These are phyloP conservation scores for Meiosimyza decipiens DNA, from an alignment of 2,888 invertebrate genomes.

Conservation along the genomic window DNA sequence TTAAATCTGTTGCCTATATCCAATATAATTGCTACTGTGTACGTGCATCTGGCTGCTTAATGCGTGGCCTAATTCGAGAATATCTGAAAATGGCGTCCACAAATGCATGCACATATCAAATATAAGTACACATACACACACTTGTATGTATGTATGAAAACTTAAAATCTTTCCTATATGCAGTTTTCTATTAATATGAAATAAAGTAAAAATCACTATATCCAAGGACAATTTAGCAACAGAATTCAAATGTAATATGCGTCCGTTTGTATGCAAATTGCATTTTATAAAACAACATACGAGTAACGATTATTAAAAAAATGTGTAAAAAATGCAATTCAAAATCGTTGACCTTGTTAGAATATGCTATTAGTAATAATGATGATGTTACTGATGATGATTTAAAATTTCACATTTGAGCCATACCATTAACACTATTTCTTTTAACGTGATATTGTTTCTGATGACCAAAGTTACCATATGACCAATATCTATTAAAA, in stretches of 20 bases:
- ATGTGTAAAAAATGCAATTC: too few species aligned
- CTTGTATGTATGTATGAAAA: neutral
- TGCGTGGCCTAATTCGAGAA: neutral
- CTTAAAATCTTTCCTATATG: neutral
- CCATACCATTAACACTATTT: too few species aligned
- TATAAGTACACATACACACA: neutral
- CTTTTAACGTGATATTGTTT: too few species aligned
- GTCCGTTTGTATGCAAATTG: neutral
- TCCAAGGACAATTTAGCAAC: neutral
- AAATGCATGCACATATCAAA: neutral
- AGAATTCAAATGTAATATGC: neutral
- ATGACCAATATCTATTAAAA: too few species aligned
- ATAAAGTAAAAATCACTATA: neutral
- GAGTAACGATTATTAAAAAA: neutral
- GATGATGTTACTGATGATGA: too few species aligned
- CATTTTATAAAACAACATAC: neutral
- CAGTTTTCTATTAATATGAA: conserved; percentile 13
- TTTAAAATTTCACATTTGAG: too few species aligned
- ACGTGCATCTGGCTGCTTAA: conserved; percentile 7
- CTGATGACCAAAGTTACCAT: too few species aligned
- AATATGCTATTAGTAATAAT: too few species aligned
- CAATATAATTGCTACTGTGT: conserved; percentile 9
- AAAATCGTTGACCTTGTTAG: too few species aligned
- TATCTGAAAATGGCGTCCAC: conserved; percentile 9
- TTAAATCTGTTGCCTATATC: conserved; percentile 6